Conservation (phyloP, 2,113 vertebrate genomes). For the Nymphicus hollandicus region DNA sequence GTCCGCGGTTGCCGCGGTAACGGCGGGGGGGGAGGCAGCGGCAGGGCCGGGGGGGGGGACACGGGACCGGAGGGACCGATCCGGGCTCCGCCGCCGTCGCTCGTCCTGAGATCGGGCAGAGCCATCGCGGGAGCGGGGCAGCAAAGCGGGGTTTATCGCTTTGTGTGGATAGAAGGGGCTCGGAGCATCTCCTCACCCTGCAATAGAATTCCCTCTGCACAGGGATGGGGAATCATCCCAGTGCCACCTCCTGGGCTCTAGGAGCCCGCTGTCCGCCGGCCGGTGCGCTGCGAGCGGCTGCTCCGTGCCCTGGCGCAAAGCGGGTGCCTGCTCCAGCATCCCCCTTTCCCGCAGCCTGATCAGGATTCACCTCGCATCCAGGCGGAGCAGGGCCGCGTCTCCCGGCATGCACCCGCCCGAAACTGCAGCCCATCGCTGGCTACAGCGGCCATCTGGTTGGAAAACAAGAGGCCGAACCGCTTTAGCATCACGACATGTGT, state of each 20-base stretch:
- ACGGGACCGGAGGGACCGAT: background rate
- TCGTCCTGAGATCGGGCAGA: background rate
- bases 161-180: background rate
- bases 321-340: background rate
- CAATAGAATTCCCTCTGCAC: background rate
- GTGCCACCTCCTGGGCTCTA: background rate
- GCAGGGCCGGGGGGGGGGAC: background rate
- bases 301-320: background rate
- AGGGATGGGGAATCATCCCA: background rate
- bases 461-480: background rate
- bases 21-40: background rate
- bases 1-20: conserved; percentile 58
- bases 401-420: background rate
- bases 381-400: background rate
- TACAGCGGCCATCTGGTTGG: conserved; percentile 15
- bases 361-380: background rate
- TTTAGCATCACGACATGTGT: background rate
- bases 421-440: background rate
- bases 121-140: background rate
- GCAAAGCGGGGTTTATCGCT: background rate
- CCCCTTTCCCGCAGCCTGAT: background rate
- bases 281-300: fast-evolving
- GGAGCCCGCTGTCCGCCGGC: background rate
- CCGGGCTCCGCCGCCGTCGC: background rate
- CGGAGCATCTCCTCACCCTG: background rate